Conservation (phyloP, 2,113 vertebrate species). For the Ginglymostoma cirratum region DNA sequence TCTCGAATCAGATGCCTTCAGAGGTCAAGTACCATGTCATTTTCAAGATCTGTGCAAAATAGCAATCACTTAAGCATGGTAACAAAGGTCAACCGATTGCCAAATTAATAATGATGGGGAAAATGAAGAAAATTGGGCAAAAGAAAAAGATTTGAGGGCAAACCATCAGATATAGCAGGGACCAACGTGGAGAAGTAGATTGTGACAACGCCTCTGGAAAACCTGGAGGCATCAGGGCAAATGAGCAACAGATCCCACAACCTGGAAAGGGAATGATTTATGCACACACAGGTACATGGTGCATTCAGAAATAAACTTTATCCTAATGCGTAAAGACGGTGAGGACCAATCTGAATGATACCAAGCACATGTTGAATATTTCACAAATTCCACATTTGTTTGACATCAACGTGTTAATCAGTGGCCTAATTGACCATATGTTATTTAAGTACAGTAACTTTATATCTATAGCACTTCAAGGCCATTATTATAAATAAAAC, state of each 20-base stretch:
- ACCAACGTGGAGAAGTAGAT: background rate
- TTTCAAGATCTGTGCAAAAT: background rate
- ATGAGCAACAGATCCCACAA: background rate
- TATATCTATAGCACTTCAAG: background rate
- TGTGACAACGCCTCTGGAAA: background rate
- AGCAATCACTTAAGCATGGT: background rate
- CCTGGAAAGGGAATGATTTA: background rate
- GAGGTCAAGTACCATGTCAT: background rate
- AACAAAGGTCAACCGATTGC: background rate
- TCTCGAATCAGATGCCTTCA: background rate
- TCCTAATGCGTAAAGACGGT: background rate
- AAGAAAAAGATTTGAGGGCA: background rate
- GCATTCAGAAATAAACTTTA: background rate
- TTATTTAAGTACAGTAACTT: background rate
- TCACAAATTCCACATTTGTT: constrained; percentile 14
- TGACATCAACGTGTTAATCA: constrained; percentile 7
- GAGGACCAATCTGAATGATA: background rate
- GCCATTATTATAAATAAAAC: constrained; percentile 23
- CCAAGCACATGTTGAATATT: background rate
- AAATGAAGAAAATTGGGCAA: background rate
- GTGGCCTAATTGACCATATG: background rate
- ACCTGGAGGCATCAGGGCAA: background rate
- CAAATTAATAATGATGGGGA: background rate
- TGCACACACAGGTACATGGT: background rate
- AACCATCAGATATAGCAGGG: background rate